Percentiles rank a stretch among this genome's conserved stretches.
Evolutionary conservation across 2,888 invertebrate species (phyloP).

Genomic region (Neria commutata): DNA sequence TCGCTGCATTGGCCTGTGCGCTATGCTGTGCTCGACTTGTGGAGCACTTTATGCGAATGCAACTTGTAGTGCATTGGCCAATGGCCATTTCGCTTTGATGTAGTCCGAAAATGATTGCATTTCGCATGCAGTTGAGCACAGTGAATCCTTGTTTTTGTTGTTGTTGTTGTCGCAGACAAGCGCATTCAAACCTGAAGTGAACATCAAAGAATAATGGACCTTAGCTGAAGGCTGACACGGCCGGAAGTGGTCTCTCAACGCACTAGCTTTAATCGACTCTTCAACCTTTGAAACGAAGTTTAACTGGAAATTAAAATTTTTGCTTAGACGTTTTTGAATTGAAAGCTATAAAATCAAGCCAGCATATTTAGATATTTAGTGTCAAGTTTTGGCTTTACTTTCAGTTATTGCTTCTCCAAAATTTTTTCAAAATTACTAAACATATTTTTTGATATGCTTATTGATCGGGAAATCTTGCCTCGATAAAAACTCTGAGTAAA

Average conservation of each 20-base stretch:
- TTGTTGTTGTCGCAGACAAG: not conserved
- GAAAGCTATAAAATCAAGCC: not conserved
- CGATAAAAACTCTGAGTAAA: too few species aligned
- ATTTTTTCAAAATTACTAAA: too few species aligned
- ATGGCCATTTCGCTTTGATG: slow-evolving; percentile 3
- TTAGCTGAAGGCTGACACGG: too few species aligned
- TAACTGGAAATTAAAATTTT: too few species aligned
- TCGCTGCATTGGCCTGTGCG: not conserved
- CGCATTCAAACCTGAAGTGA: slow-evolving; percentile 1
- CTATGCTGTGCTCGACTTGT: not conserved
- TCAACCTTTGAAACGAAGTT: too few species aligned
- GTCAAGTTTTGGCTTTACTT: slow-evolving; percentile 4
- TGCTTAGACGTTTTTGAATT: not conserved
- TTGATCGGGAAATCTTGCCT: too few species aligned
- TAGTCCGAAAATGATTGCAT: slow-evolving; percentile 15
- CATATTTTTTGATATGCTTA: too few species aligned
- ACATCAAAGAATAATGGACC: slow-evolving; percentile 9
- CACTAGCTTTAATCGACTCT: too few species aligned
- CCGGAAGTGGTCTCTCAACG: not conserved
- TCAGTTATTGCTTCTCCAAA: slow-evolving; percentile 34
- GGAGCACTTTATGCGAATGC: not conserved
- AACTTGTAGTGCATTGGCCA: slow-evolving; percentile 1
- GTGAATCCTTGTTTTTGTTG: not conserved
- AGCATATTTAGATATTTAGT: slow-evolving; percentile 18
- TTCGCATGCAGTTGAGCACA: slow-evolving; percentile 7